Base-by-base conservation (phyloP, 2,888 invertebrate genomes). In the Macrostomum cliftonense region DNA sequence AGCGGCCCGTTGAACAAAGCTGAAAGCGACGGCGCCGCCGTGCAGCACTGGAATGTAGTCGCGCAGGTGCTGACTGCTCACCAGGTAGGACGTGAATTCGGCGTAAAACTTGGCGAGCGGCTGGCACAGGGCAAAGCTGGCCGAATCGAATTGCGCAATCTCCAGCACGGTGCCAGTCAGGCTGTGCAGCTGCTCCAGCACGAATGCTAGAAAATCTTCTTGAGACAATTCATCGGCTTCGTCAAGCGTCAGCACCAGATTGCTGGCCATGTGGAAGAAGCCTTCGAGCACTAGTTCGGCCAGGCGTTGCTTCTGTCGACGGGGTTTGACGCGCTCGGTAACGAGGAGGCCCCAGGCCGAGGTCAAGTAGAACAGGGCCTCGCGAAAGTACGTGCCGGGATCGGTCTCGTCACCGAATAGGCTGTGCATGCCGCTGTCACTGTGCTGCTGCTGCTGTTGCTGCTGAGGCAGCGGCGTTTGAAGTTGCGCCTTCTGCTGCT, bases 391-490 rank as follows among this genome's bases (percentile, higher is more conserved):
- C 12, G 46, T 40, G 7, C 43, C 46, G 12, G 46, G 46, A n/a
- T 46, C 46, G 36, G 16, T 45, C 12, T 45, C 45, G 20, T 46
- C 46, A 11, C 46, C 46, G 20, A 46, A 46, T 14, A 46, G 38
- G 14, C 46, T 46, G 46, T 46, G 46, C 16, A 39, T 16, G 11
- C 46, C 46, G 20, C 46, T 46, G 46, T 46, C 46, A 5, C 45
- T 45, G 45, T 46, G 43, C 14, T 46, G 28, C 28, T 28, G 28
- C 28, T n/a, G n/a, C n/a, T n/a, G n/a, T n/a, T n/a, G 28, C 28
- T 4, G 28, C 28, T 4, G 28, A 4, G 28, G 28, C 9, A 28
- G 9, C 4, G 28, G 28, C 28, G 28, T 28, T 28, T 28, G 28
- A 28, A 28, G 28, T 9, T 28, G 28, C 28, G 28, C 9, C 28